phyloP scores from a whole-genome alignment of 1,140 invertebrate species.

The Ephestia elutella region DNA sequence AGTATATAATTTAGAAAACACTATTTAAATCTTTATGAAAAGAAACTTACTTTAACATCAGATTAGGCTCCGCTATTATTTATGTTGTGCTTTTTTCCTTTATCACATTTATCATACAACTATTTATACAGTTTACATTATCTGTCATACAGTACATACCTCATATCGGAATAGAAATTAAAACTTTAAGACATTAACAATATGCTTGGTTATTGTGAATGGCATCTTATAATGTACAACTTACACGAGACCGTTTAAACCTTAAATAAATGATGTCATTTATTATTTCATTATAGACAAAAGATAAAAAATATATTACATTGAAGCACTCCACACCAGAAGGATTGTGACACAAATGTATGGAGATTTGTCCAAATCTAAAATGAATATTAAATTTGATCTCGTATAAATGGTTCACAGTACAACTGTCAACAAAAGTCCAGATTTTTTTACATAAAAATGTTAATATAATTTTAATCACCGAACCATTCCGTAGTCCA shows the following conservation, averaged over 20 bases:
- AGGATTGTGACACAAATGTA: neutral
- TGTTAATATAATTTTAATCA: neutral
- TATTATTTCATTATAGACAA: neutral
- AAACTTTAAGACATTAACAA: constrained; percentile 34
- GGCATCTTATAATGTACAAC: constrained; percentile 3
- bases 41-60: constrained; percentile 47
- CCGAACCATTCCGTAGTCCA: constrained; percentile 7
- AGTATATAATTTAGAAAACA: constrained; percentile 40
- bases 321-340: neutral
- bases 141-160: constrained; percentile 61
- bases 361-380: neutral
- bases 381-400: constrained; percentile 1
- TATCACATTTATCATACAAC: constrained; percentile 66
- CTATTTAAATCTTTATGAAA: constrained; percentile 45
- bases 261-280: neutral
- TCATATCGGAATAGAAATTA: constrained; percentile 44
- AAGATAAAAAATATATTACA: neutral
- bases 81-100: constrained; percentile 65
- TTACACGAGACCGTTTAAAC: neutral
- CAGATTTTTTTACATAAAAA: neutral
- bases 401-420: neutral
- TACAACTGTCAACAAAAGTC: neutral
- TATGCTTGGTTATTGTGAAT: constrained; percentile 9
- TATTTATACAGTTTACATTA: constrained; percentile 52
- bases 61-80: constrained; percentile 64